Conservation (phyloP, 2,888 invertebrate species). For the Acrobasis suavella region DNA sequence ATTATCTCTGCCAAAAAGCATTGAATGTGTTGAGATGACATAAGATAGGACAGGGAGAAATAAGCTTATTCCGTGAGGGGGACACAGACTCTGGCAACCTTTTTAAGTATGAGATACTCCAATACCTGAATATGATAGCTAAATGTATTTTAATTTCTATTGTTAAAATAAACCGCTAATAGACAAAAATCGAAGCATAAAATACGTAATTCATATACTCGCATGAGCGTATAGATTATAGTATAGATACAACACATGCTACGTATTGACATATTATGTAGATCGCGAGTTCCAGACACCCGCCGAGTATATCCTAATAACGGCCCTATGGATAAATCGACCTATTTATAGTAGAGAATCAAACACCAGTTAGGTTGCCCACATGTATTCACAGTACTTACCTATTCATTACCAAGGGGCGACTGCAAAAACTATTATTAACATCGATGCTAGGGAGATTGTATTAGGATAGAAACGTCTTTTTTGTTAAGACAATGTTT, state of each 20-base stretch:
- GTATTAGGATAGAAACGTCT: no score
- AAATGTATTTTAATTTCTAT: no score
- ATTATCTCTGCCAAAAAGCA: no score
- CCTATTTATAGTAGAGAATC: constrained; percentile 72
- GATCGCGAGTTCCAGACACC: constrained; percentile 50
- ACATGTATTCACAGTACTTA: constrained; percentile 43
- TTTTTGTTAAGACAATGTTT: no score
- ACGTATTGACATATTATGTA: constrained; percentile 34
- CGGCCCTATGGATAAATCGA: constrained; percentile 58
- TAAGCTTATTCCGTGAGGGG: no score
- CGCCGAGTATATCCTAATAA: constrained; percentile 59
- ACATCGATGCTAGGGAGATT: constrained; percentile 17
- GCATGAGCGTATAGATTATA: not conserved
- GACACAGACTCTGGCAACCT: no score
- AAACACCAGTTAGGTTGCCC: constrained; percentile 58
- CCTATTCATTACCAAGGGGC: constrained; percentile 51
- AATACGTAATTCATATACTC: no score
- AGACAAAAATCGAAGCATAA: not conserved
- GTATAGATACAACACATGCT: not conserved
- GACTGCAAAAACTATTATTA: constrained; percentile 52
- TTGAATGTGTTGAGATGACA: no score
- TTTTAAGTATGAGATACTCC: no score
- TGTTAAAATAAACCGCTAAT: no score
- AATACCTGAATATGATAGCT: no score
- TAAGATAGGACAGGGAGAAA: no score